Base-by-base conservation (phyloP, 2,888 invertebrate species). In the Zaprionus bogoriensis region DNA sequence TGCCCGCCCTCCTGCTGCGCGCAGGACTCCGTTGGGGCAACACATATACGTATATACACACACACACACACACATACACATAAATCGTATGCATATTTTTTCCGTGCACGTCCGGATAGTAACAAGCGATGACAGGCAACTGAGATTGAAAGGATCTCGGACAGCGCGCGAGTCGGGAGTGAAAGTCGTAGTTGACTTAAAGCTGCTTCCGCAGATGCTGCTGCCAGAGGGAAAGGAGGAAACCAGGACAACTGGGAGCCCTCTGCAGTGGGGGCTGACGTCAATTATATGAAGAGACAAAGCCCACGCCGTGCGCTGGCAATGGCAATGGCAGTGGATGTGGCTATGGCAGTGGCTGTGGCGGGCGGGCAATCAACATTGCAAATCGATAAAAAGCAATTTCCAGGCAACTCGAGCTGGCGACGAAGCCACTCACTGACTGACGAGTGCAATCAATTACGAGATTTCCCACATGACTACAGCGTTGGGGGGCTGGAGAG, bases 401-500 rank as follows among this genome's bases (percentile, higher is more conserved):
- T 86, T 77, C 66, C 84, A 67, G 59, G 59, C 73, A 65, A 67
- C 75, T 68, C 39, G 42, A 55, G 44, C 65, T 68, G 60, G 20
- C 61, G 38, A 44, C 53, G 38, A 55, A 32, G 65, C 44, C 63
- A 50, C 64, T 53, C 20, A 77, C 62, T 65, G 65, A 74, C 62
- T 74, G 85, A 81, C 72, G 71, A 77, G 67, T 75, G 84, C 78
- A 84, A 84, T 86, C 82, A 77, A 84, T 84, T 82, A 82, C 75
- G 57, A 82, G 81, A 86, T 82, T 82, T 82, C 81, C 87, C 81
- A 86, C 72, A 82, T 66, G 78, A 58, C 64, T 23, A 38, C 25
- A 39, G 6, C 4, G 23, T 7, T 6, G 17, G n/a, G 9, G 4
- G 4, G 6, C 4, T 19, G 39, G 28, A 27, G 32, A 7, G 14